phyloP scores from a whole-genome alignment of 2,888 invertebrate genomes.

The Phalera bucephala region DNA sequence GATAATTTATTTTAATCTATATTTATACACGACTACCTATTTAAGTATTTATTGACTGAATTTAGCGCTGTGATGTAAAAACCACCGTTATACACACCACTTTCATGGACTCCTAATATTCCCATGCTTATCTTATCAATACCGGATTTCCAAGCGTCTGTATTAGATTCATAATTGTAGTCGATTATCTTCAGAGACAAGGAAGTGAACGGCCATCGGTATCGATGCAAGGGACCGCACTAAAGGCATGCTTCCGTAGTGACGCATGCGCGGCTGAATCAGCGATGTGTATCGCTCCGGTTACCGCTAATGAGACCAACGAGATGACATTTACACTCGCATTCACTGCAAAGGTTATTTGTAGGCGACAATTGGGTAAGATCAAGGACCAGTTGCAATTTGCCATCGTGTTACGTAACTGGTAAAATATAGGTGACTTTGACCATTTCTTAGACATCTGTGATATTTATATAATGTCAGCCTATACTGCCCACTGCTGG shows the following conservation, averaged over 20 bases:
- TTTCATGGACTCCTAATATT: too few relatives aligned
- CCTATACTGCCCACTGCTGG: too few relatives aligned
- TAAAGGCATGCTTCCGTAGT: constrained; percentile 15
- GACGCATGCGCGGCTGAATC: constrained; percentile 12
- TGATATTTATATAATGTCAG: too few relatives aligned
- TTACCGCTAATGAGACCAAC: constrained; percentile 34
- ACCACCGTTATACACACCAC: too few relatives aligned
- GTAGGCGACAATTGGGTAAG: constrained; percentile 46
- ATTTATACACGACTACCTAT: too few relatives aligned
- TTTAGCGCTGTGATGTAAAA: too few relatives aligned
- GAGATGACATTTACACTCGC: constrained; percentile 51
- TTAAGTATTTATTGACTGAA: too few relatives aligned
- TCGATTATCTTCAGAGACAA: constrained; percentile 6
- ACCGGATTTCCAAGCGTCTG: background rate
- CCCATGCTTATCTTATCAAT: too few relatives aligned
- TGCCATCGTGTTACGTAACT: too few relatives aligned
- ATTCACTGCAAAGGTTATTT: constrained; percentile 50
- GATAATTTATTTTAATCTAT: too few relatives aligned
- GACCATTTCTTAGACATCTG: constrained; percentile 17
- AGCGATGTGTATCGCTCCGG: constrained; percentile 19
- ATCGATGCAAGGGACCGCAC: constrained; percentile 16
- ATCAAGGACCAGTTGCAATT: constrained; percentile 46
- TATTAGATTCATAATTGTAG: background rate
- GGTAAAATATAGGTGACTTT: too few relatives aligned
- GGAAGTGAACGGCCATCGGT: constrained; percentile 24